phyloP scores from a whole-genome alignment of 2,797 vertebrate genomes.

The Xiphophorus birchmanni region DNA sequence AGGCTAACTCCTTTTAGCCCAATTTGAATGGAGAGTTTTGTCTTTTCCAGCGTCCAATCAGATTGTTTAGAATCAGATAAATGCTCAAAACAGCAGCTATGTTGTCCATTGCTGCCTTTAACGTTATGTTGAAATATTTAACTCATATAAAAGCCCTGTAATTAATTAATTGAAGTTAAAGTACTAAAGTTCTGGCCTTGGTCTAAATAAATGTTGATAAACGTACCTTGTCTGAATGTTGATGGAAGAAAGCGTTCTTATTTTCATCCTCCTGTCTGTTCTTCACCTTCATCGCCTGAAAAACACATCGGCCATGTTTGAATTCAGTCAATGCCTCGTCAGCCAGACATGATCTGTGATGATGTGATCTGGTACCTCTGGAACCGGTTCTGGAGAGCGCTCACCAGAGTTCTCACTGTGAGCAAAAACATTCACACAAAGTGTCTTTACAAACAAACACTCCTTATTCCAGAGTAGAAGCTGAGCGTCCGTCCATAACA shows the following conservation, averaged over 20 bases:
- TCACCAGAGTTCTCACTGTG: slow-evolving; percentile 59
- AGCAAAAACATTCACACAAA: not conserved
- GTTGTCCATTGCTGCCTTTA: too few species aligned
- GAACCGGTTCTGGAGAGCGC: not conserved
- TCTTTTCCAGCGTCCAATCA: too few species aligned
- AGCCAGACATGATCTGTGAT: not conserved
- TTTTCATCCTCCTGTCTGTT: slow-evolving; percentile 14
- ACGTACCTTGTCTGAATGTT: slow-evolving; percentile 70
- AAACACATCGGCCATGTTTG: not conserved
- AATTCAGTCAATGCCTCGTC: not conserved
- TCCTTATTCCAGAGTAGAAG: not conserved
- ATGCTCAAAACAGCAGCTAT: too few species aligned
- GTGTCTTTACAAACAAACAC: not conserved
- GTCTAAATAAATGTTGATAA: not conserved
- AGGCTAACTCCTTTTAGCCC: too few species aligned
- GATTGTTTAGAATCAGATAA: too few species aligned
- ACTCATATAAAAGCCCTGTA: too few species aligned
- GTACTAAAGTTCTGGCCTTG: too few species aligned
- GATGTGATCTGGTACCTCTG: slow-evolving; percentile 26
- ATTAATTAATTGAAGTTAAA: too few species aligned
- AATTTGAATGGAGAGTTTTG: too few species aligned
- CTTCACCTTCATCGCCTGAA: not conserved
- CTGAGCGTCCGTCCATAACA: not conserved
- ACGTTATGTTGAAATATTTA: too few species aligned
- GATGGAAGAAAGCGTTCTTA: slow-evolving; percentile 42